These are phyloP conservation scores for Notiomystis cincta DNA, from an alignment of 2,113 vertebrate genomes.

Conservation along the genomic window DNA sequence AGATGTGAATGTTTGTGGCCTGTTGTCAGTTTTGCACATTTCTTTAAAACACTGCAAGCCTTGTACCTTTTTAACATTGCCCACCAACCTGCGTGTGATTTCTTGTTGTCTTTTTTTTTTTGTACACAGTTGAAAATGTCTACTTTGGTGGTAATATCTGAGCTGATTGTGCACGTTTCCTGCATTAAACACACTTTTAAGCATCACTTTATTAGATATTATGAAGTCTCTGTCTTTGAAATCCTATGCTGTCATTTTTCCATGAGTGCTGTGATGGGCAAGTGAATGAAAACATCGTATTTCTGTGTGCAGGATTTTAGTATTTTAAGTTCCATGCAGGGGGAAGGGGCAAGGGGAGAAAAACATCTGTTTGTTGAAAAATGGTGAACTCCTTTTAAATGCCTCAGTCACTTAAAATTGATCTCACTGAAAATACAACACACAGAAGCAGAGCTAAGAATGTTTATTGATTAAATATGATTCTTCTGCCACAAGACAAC, in stretches of 20 bases:
- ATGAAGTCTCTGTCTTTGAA: not conserved
- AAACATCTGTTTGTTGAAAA: not conserved
- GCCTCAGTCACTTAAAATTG: not conserved
- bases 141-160: not conserved
- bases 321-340: not conserved
- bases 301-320: not conserved
- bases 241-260: fast-evolving
- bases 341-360: not conserved
- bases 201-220: not conserved
- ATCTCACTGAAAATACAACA: not conserved
- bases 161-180: not conserved
- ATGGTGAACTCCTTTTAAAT: not conserved
- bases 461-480: not conserved
- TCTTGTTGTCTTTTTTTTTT: not conserved
- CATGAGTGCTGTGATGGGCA: not conserved
- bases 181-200: slow-evolving; percentile 55
- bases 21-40: not conserved
- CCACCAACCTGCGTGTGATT: slow-evolving; percentile 26
- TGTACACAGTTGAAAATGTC: slow-evolving; percentile 37
- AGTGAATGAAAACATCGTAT: not conserved
- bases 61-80: not conserved
- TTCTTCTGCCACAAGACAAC: not conserved
- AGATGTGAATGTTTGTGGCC: slow-evolving; percentile 23
- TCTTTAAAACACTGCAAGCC: slow-evolving; percentile 1
- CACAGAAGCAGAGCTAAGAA: not conserved